These are phyloP conservation scores for Caenorhabditis plicata DNA, from an alignment of 2,888 invertebrate species.

Conservation along the genomic window DNA sequence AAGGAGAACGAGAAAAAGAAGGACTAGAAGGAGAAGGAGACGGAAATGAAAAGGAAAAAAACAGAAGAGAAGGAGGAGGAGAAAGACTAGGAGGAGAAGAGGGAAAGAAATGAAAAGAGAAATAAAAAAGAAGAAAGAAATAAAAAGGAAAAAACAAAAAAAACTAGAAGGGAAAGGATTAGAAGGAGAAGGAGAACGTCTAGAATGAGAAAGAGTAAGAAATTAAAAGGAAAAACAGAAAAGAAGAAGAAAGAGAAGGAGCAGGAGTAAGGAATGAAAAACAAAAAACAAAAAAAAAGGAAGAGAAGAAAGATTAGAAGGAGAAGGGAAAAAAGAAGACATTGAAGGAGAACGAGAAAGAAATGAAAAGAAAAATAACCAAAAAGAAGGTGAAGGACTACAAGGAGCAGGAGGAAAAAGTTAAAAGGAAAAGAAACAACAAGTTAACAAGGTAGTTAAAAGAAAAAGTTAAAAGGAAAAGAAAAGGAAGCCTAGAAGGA, in stretches of 20 bases:
- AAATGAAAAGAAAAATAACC: slow-evolving; percentile 9
- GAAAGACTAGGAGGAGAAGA: background rate
- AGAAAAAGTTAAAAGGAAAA: slow-evolving; percentile 14
- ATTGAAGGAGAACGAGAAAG: too few relatives aligned
- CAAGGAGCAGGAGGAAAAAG: slow-evolving; percentile 6
- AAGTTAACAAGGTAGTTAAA: slow-evolving; percentile 1
- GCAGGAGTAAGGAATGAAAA: background rate
- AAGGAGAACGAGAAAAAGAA: slow-evolving; percentile 1
- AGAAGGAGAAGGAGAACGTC: background rate
- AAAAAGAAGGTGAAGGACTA: background rate
- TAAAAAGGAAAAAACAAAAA: background rate
- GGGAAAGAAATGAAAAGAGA: background rate
- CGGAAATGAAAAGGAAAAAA: background rate
- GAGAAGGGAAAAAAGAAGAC: too few relatives aligned
- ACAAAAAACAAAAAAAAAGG: too few relatives aligned
- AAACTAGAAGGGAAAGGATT: background rate
- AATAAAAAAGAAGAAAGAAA: background rate
- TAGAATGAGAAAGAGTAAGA: slow-evolving; percentile 18
- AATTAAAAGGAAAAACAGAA: background rate
- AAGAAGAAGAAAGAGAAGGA: slow-evolving; percentile 1
- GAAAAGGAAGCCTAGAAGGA: background rate
- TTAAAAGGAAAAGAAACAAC: slow-evolving; percentile 4
- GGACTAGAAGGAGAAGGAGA: background rate
- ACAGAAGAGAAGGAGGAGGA: background rate
- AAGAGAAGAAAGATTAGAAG: too few relatives aligned